phyloP scores from a whole-genome alignment of 2,888 invertebrate species.

The Rhabditoides inermis region DNA sequence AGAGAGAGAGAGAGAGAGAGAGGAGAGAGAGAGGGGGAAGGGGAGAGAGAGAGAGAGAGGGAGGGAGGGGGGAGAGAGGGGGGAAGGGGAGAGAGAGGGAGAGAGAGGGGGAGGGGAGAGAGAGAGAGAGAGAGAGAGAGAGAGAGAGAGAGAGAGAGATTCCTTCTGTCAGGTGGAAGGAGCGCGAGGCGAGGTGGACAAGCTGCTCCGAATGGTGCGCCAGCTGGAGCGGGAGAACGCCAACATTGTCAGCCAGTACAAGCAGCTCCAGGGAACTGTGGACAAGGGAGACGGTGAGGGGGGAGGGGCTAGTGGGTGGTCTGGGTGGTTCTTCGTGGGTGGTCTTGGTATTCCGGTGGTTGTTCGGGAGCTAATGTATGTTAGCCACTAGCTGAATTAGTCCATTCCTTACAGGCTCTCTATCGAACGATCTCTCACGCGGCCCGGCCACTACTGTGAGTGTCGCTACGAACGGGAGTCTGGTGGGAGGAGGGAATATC shows the following conservation, averaged over 20 bases:
- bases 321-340: not conserved
- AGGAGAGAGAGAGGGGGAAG: constrained; percentile 19
- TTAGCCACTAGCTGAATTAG: too few relatives aligned
- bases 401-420: too few relatives aligned
- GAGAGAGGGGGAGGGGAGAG: not conserved
- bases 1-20: too few relatives aligned
- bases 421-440: too few relatives aligned
- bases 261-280: constrained; percentile 14
- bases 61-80: constrained; percentile 29
- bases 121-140: not conserved
- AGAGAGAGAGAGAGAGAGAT: too few relatives aligned
- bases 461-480: too few relatives aligned
- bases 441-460: too few relatives aligned
- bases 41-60: constrained; percentile 28
- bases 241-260: constrained; percentile 19
- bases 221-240: constrained; percentile 54
- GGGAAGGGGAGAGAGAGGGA: not conserved
- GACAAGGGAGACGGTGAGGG: not conserved
- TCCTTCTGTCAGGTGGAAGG: constrained; percentile 36
- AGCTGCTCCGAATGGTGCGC: constrained; percentile 54
- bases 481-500: too few relatives aligned
- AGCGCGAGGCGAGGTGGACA: constrained; percentile 54
- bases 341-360: too few relatives aligned
- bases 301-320: not conserved
- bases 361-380: too few relatives aligned